These are phyloP conservation scores for Astreopora myriophthalma DNA, from an alignment of 64 coral and sea anemone species.

Conservation along the genomic window DNA sequence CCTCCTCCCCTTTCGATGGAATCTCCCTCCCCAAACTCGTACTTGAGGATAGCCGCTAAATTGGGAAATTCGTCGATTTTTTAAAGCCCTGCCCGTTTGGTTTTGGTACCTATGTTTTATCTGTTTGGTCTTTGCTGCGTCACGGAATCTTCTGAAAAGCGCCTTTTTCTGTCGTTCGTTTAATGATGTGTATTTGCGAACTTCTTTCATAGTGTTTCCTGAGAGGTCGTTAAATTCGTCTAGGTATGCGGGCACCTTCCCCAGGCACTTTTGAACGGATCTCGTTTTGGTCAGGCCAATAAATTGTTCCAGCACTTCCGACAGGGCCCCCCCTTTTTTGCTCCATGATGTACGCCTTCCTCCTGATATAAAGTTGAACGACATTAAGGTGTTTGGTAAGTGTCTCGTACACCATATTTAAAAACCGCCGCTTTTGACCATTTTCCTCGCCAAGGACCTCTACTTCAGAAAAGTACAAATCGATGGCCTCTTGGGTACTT, in stretches of 20 bases:
- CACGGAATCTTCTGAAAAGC: background rate
- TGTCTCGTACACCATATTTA: background rate
- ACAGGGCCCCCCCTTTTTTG: background rate
- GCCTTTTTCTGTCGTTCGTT: too few species aligned
- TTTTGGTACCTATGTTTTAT: background rate
- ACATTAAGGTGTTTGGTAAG: constrained; percentile 34
- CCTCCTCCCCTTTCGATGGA: background rate
- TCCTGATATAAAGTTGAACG: constrained; percentile 5
- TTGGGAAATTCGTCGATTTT: constrained; percentile 48
- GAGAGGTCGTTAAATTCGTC: too few species aligned
- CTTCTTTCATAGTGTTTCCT: too few species aligned
- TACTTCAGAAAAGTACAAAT: too few species aligned
- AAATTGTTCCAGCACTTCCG: background rate
- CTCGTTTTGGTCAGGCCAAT: constrained; percentile 16
- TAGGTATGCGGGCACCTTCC: constrained; percentile 17
- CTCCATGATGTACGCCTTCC: constrained; percentile 6
- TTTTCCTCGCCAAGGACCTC: too few species aligned
- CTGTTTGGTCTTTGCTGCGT: background rate
- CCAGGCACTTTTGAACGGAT: background rate
- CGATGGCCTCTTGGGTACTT: too few species aligned
- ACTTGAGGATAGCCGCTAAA: constrained; percentile 3
- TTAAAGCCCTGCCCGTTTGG: background rate
- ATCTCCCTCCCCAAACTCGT: background rate
- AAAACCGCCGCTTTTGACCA: background rate
- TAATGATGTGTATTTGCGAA: too few species aligned